Base-by-base conservation (phyloP, 2,888 invertebrate genomes). In the Leucophora obtusa region DNA sequence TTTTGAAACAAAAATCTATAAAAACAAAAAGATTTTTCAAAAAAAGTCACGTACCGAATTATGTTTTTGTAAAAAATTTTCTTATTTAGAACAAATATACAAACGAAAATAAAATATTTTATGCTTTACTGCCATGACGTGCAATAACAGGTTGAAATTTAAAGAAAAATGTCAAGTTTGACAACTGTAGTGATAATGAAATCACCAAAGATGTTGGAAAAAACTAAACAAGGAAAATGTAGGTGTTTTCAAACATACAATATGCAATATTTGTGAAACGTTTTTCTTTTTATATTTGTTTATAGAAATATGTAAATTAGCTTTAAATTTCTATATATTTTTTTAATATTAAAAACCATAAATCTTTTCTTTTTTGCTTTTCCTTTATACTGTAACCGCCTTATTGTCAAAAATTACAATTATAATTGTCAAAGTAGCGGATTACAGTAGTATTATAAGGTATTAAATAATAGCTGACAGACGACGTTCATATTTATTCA, bases 361-460 rank as follows among this genome's bases (percentile, higher is more conserved):
- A 70, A 70, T 70, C 70, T 33, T 66, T 24, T 24, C 5, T 3
- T 24, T 28, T 28, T 1, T 21, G 21, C 21, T 21, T 21, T 21
- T 21, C 21, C 21, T 2, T 21, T 21, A 21, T 21, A 60, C 33
- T 47, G 59, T 70, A 60, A 56, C 77, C 68, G 63, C 77, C 72
- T 65, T 59, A 54, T 18, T 77, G 76, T 70, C 47, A 79, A 53
- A 74, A 74, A 71, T 70, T 66, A 66, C 17, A 78, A 81, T 81
- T 81, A 81, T 66, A 60, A 78, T 66, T 81, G 81, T 81, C 81
- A 81, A 70, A 81, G 81, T 81, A 78, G 65, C 50, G 81, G 81
- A 77, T 81, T 81, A 81, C 81, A 74, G 50, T 51, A 65, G 78
- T 56, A 65, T 81, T 81, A 77, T 69, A 73, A 47, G 53, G 60